Evolutionary conservation across 2,113 vertebrate genomes (phyloP), one percentile per base, ranked within the genome.

Genomic region (Engraulis encrasicolus): DNA sequence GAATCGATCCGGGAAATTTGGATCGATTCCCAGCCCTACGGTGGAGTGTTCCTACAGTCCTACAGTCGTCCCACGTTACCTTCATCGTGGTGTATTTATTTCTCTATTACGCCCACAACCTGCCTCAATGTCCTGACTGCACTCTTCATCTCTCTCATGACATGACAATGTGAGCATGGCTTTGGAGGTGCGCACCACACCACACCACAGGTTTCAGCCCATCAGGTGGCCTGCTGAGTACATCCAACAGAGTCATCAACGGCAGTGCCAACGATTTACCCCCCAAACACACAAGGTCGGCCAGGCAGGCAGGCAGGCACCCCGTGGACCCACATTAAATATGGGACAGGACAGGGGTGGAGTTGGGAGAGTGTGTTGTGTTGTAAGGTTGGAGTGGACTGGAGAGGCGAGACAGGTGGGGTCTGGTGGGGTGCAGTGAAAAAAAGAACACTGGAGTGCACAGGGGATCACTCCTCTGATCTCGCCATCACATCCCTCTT

Each of bases 401-500:
- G n/a, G n/a, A n/a, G n/a, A n/a, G n/a, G n/a, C n/a, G n/a, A n/a
- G n/a, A n/a, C n/a, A 92, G 92, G 91, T 50, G 48, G 49, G 66
- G 40, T 6, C 40, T 15, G 34, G 12, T 23, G 81, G n/a, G 48
- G 52, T 88, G 89, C 89, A 93, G 92, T n/a, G n/a, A n/a, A n/a
- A n/a, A n/a, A n/a, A n/a, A n/a, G n/a, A n/a, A n/a, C n/a, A n/a
- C n/a, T n/a, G n/a, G n/a, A n/a, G n/a, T n/a, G n/a, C n/a, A n/a
- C n/a, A n/a, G n/a, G n/a, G n/a, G n/a, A n/a, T n/a, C n/a, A n/a
- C n/a, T n/a, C n/a, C n/a, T n/a, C n/a, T n/a, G n/a, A n/a, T n/a
- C n/a, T n/a, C 80, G 80, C 87, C 85, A 82, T 36, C 85, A 91
- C 89, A n/a, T n/a, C n/a, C n/a, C n/a, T n/a, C n/a, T 92, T 94